Evolutionary conservation across 2,797 vertebrate genomes (phyloP).

Genomic region (Lepilemur ruficaudatus): DNA sequence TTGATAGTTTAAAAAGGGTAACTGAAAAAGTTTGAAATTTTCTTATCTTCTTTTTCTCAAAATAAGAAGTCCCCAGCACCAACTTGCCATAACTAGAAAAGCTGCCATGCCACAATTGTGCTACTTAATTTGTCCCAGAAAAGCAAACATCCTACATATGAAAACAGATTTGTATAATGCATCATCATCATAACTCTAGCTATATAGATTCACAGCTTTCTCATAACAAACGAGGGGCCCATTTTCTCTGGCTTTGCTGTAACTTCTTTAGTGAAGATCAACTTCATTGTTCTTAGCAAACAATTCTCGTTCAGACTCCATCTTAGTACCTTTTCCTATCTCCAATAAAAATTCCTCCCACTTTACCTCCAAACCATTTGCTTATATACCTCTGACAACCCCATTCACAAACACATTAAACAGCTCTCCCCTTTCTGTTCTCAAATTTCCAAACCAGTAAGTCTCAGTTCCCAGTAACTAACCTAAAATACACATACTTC

Average conservation of each 20-base stretch:
- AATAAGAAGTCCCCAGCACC: conserved; percentile 35
- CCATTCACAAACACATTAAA: conserved; percentile 45
- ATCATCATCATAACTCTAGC: conserved; percentile 1
- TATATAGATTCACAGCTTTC: conserved; percentile 43
- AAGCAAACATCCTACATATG: conserved; percentile 53
- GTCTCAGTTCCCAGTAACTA: conserved; percentile 57
- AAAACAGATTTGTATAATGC: conserved; percentile 43
- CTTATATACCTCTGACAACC: conserved; percentile 4
- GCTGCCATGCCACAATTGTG: conserved; percentile 50
- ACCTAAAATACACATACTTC: conserved; percentile 70
- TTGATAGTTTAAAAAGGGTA: conserved; percentile 50
- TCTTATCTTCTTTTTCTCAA: conserved; percentile 39
- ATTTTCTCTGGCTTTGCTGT: conserved; percentile 40
- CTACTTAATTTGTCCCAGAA: conserved; percentile 65
- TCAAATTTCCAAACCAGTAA: conserved; percentile 63
- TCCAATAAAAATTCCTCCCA: conserved; percentile 55
- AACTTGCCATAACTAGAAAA: conserved; percentile 60
- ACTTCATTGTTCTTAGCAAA: conserved; percentile 61
- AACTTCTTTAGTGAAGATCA: conserved; percentile 54
- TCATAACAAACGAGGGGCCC: conserved; percentile 42
- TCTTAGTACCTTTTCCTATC: conserved; percentile 47
- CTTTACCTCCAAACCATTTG: conserved; percentile 44
- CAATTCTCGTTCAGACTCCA: conserved; percentile 43
- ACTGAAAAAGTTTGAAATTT: conserved; percentile 33
- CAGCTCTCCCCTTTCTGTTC: conserved; percentile 49